Evolutionary conservation across 2,113 vertebrate genomes (phyloP).

Genomic region (Pygoscelis adeliae): DNA sequence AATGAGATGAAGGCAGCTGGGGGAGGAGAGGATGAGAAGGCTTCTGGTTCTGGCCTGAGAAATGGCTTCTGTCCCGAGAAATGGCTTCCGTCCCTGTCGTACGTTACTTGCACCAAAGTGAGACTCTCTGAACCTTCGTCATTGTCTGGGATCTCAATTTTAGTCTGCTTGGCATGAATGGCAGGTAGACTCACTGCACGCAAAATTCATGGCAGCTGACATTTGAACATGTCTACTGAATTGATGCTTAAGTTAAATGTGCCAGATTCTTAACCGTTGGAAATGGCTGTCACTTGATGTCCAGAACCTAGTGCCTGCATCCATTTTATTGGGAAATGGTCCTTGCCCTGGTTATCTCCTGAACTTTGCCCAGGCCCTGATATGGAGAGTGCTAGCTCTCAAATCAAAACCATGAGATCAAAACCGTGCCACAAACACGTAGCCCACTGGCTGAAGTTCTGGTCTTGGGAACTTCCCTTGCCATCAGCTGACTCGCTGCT

Average conservation of each 20-base stretch:
- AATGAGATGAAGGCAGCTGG: not conserved
- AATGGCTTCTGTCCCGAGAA: not conserved
- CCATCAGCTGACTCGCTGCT: fast-evolving
- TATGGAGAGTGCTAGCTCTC: not conserved
- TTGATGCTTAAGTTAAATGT: fast-evolving
- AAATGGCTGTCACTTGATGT: fast-evolving
- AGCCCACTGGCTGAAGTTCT: not conserved
- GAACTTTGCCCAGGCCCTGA: not conserved
- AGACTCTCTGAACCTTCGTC: fast-evolving
- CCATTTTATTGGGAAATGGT: not conserved
- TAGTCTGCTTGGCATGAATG: fast-evolving
- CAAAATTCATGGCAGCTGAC: fast-evolving
- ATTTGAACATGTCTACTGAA: fast-evolving
- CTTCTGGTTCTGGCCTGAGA: not conserved
- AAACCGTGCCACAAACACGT: fast-evolving
- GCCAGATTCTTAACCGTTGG: fast-evolving
- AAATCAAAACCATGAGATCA: not conserved
- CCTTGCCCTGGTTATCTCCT: not conserved
- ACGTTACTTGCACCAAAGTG: fast-evolving
- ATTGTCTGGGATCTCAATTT: fast-evolving
- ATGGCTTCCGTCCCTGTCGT: not conserved
- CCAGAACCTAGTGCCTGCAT: not conserved
- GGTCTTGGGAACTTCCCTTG: not conserved
- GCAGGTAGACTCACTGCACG: fast-evolving
- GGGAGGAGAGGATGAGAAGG: not conserved